Evolutionary conservation across 2,797 vertebrate species (phyloP).

Genomic region (Trachops cirrhosus): DNA sequence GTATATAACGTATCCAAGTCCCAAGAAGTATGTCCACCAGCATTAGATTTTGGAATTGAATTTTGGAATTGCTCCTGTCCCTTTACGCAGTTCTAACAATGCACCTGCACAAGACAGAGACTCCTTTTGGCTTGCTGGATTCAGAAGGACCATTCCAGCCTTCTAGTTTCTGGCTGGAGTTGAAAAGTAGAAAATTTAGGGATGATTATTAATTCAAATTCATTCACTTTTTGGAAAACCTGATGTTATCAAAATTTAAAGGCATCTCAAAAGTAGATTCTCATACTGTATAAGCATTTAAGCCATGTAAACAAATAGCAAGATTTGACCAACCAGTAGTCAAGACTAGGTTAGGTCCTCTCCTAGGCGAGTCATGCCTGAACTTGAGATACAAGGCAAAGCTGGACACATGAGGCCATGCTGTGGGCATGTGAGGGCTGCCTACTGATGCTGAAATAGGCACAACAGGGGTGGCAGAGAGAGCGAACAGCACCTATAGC

Average conservation of each 20-base stretch:
- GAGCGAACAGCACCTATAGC: background rate
- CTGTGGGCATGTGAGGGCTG: background rate
- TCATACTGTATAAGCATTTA: slow-evolving; percentile 30
- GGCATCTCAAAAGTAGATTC: background rate
- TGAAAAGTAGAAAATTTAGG: slow-evolving; percentile 19
- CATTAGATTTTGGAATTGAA: background rate
- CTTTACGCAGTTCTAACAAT: background rate
- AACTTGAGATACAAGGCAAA: background rate
- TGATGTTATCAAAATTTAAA: slow-evolving; percentile 9
- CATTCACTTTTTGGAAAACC: background rate
- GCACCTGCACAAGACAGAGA: background rate
- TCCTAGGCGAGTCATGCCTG: background rate
- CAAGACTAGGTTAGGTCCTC: background rate
- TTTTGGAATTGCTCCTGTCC: background rate
- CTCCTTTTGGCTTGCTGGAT: background rate
- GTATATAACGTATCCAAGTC: background rate
- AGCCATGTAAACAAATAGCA: background rate
- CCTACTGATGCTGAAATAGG: background rate
- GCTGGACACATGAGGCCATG: background rate
- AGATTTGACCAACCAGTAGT: background rate
- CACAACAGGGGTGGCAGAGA: background rate
- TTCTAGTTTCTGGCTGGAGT: background rate
- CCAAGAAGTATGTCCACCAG: background rate
- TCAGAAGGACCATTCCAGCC: background rate
- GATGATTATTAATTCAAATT: background rate